Evolutionary conservation across 2,797 vertebrate species (phyloP).

Genomic region (Thalassophryne amazonica): DNA sequence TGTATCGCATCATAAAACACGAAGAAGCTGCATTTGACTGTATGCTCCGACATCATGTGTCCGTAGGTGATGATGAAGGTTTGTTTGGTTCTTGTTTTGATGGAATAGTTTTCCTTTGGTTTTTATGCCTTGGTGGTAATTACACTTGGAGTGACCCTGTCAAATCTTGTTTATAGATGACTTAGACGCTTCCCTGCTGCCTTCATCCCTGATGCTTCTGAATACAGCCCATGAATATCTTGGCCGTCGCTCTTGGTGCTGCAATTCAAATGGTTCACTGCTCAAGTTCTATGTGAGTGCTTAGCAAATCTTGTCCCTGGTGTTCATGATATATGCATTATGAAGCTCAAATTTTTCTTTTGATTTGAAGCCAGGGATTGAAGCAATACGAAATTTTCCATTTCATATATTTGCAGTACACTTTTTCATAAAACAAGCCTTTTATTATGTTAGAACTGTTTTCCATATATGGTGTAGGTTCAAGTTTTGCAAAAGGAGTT

Average conservation of each 20-base stretch:
- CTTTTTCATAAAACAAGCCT: not conserved
- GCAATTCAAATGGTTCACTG: slow-evolving; percentile 90
- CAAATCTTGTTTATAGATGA: slow-evolving; percentile 73
- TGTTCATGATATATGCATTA: too few species aligned
- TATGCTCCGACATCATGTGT: slow-evolving; percentile 83
- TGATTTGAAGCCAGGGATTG: too few species aligned
- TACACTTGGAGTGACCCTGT: slow-evolving; percentile 15
- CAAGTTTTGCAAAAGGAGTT: slow-evolving; percentile 90
- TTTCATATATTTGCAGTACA: too few species aligned
- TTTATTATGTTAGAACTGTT: not conserved
- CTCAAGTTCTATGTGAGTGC: slow-evolving; percentile 93
- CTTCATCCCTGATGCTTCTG: slow-evolving; percentile 94
- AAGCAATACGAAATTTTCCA: too few species aligned
- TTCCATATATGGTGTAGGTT: slow-evolving; percentile 73
- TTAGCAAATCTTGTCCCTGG: not conserved
- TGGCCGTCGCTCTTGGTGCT: slow-evolving; percentile 93
- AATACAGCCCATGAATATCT: slow-evolving; percentile 96
- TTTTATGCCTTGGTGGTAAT: not conserved
- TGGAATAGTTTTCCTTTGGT: not conserved
- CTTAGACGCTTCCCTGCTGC: slow-evolving; percentile 86
- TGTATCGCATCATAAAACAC: slow-evolving; percentile 90
- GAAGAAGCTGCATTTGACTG: slow-evolving; percentile 88
- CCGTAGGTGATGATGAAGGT: slow-evolving; percentile 87
- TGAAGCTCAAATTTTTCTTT: too few species aligned
- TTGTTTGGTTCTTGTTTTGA: too few species aligned